A percentile compares a stretch with the other conserved stretches of the same genome.
These are phyloP conservation scores for Chelon auratus DNA, from an alignment of 2,797 vertebrate species.

Conservation along the genomic window DNA sequence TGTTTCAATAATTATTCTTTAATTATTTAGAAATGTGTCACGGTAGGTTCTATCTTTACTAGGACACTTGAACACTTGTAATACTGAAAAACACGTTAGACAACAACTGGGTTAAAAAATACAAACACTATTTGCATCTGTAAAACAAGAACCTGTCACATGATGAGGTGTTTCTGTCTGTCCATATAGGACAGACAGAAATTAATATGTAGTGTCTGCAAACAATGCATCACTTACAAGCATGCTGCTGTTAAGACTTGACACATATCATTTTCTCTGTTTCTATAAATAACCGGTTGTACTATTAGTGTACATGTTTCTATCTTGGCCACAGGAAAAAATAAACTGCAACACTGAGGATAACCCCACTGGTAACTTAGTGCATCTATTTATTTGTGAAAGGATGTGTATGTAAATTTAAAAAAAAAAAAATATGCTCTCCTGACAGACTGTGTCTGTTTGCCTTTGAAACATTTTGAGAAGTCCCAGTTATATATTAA, in stretches of 20 bases:
- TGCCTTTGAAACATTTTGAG: slow-evolving; percentile 7
- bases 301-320: slow-evolving; percentile 60
- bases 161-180: not conserved
- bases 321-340: slow-evolving; percentile 60
- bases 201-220: slow-evolving; percentile 28
- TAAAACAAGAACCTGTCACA: not conserved
- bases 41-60: not conserved
- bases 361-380: slow-evolving; percentile 36
- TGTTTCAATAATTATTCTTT: not conserved
- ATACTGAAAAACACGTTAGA: no score
- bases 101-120: not conserved
- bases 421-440: slow-evolving; percentile 1
- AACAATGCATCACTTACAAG: slow-evolving; percentile 10
- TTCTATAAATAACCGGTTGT: slow-evolving; percentile 58
- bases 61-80: no score
- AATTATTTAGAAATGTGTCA: not conserved
- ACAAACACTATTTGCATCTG: not conserved
- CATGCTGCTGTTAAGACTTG: slow-evolving; percentile 19
- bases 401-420: slow-evolving; percentile 20
- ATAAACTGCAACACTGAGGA: slow-evolving; percentile 59
- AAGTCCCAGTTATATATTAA: slow-evolving; percentile 14
- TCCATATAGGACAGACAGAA: not conserved
- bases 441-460: slow-evolving; percentile 18
- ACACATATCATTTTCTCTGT: slow-evolving; percentile 28
- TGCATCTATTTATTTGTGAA: slow-evolving; percentile 47